Percentiles rank a stretch among this genome's conserved stretches.
These are phyloP conservation scores for Myrmophylax atrothorax DNA, from an alignment of 2,113 vertebrate genomes.

Conservation along the genomic window DNA sequence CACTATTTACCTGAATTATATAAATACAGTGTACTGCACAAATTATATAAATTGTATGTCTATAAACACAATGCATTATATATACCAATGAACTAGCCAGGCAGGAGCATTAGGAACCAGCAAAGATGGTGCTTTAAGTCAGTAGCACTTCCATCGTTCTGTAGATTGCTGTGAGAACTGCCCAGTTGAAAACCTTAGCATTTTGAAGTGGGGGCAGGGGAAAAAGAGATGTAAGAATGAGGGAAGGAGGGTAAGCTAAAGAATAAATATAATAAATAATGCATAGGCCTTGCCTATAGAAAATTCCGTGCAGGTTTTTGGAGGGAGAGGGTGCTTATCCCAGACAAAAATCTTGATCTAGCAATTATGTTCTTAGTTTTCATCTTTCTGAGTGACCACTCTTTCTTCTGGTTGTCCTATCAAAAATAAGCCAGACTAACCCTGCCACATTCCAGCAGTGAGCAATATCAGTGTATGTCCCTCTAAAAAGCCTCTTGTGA, in stretches of 20 bases:
- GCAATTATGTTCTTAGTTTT: neutral
- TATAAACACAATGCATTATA: neutral
- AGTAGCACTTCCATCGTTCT: neutral
- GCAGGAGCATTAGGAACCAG: neutral
- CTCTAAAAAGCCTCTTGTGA: neutral
- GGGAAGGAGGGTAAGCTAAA: neutral
- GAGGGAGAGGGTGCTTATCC: neutral
- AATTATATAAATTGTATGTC: neutral
- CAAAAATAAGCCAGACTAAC: neutral
- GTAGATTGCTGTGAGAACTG: neutral
- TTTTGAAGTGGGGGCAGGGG: neutral
- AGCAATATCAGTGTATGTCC: neutral
- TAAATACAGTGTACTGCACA: neutral
- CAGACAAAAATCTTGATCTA: neutral
- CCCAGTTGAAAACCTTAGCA: neutral
- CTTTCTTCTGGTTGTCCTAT: neutral
- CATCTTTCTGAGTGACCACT: neutral
- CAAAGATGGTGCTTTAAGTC: neutral
- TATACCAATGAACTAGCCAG: neutral
- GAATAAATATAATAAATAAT: neutral
- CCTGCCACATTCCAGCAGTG: neutral
- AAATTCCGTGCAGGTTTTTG: neutral
- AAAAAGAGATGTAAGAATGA: neutral
- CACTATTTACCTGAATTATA: neutral
- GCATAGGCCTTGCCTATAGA: neutral